Percentiles rank a stretch among this genome's conserved stretches.
Conservation (phyloP, 2,888 invertebrate genomes). For the Sthenelais limicola region DNA sequence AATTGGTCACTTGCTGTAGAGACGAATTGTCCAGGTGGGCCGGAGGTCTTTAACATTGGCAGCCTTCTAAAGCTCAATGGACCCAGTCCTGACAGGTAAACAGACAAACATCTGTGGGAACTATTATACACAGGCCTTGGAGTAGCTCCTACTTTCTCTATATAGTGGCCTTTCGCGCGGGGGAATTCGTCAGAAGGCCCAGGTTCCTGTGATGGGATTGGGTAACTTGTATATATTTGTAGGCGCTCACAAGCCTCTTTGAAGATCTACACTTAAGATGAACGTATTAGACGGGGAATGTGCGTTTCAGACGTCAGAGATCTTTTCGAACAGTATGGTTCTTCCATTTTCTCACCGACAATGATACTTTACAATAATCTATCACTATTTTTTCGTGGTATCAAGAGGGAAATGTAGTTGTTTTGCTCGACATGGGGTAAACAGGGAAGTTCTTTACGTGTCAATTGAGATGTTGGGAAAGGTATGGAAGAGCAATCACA, state of each 20-base stretch:
- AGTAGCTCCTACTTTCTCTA: background rate
- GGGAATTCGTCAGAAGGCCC: background rate
- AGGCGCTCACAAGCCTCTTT: background rate
- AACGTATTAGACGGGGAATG: background rate
- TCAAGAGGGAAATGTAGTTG: no score
- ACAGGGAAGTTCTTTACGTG: no score
- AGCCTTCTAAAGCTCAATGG: background rate
- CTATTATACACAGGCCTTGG: background rate
- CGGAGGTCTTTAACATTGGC: background rate
- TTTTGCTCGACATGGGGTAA: no score
- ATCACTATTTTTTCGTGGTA: no score
- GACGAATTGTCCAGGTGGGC: background rate
- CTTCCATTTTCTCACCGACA: no score
- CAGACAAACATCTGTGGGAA: slow-evolving; percentile 15
- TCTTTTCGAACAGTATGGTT: no score
- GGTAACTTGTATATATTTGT: slow-evolving; percentile 14
- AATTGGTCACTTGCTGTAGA: no score
- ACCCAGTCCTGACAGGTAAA: slow-evolving; percentile 9
- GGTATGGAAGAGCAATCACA: no score
- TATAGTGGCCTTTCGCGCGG: background rate
- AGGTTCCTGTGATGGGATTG: background rate
- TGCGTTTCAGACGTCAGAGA: background rate
- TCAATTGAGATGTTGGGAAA: no score
- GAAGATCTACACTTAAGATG: background rate
- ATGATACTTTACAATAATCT: no score